A percentile compares a stretch with the other conserved stretches of the same genome.
These are phyloP conservation scores for Macroglossus sobrinus DNA, from an alignment of 2,113 vertebrate genomes.

Conservation along the genomic window DNA sequence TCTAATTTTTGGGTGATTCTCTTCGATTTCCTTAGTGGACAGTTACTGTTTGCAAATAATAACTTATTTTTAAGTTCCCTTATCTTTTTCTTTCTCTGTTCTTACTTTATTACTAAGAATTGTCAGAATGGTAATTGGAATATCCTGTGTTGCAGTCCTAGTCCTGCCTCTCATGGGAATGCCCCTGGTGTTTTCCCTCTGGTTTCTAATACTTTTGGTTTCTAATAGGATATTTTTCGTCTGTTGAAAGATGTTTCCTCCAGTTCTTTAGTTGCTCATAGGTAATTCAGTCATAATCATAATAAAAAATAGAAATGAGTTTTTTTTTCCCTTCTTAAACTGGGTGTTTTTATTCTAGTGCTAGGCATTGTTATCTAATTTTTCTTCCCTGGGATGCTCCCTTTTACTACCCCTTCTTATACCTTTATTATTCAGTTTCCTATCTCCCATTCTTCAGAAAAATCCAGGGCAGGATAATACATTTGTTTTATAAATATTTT, in stretches of 20 bases:
- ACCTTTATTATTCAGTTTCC: not conserved
- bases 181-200: not conserved
- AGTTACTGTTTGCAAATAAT: not conserved
- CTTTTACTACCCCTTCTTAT: not conserved
- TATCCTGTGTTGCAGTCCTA: rapidly evolving
- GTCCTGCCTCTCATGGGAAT: not conserved
- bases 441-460: not conserved
- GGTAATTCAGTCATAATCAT: not conserved
- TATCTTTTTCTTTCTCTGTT: not conserved
- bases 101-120: not conserved
- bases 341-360: not conserved
- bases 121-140: not conserved
- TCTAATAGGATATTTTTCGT: not conserved
- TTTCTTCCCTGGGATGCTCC: not conserved
- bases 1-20: not conserved
- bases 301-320: not conserved
- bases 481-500: not conserved
- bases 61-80: not conserved
- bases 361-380: not conserved
- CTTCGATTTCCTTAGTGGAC: not conserved
- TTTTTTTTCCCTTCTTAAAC: not conserved
- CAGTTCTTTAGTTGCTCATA: not conserved
- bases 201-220: not conserved
- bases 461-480: not conserved
- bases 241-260: not conserved